These are phyloP conservation scores for Tipula confusa DNA, from an alignment of 2,888 invertebrate species.

Conservation along the genomic window DNA sequence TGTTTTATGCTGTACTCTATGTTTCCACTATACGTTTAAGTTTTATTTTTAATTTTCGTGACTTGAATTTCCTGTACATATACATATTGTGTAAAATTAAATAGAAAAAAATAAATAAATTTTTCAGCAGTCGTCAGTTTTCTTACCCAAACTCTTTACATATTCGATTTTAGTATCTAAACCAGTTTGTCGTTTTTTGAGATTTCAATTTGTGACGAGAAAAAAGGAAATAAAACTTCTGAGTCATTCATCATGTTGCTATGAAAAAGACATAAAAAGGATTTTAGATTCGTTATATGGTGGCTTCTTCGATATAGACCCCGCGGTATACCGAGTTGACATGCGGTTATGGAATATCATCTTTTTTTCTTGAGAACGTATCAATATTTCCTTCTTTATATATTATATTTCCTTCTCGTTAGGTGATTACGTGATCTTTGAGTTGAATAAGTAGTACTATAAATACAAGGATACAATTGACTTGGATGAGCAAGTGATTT, in stretches of 20 bases:
- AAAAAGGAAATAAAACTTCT: neutral
- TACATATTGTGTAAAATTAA: neutral
- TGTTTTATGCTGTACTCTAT: neutral
- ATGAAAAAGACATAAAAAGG: neutral
- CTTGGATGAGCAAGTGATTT: too few species aligned
- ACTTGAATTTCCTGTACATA: neutral
- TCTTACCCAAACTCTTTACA: neutral
- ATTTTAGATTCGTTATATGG: neutral
- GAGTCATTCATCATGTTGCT: neutral
- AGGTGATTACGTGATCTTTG: too few species aligned
- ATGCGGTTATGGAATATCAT: too few species aligned
- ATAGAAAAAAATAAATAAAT: neutral
- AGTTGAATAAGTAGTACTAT: too few species aligned
- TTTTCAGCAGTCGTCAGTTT: neutral
- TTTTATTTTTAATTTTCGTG: neutral
- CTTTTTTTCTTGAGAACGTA: too few species aligned
- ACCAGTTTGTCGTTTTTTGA: too few species aligned
- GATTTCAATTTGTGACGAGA: neutral
- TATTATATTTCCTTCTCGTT: too few species aligned
- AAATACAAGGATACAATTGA: too few species aligned
- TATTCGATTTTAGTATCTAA: too few species aligned
- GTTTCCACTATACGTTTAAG: neutral
- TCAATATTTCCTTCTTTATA: too few species aligned
- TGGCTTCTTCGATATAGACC: too few species aligned
- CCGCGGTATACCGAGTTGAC: too few species aligned